These are phyloP conservation scores for Peromyscus leucopus DNA, from an alignment of 2,113 vertebrate species.

Conservation along the genomic window DNA sequence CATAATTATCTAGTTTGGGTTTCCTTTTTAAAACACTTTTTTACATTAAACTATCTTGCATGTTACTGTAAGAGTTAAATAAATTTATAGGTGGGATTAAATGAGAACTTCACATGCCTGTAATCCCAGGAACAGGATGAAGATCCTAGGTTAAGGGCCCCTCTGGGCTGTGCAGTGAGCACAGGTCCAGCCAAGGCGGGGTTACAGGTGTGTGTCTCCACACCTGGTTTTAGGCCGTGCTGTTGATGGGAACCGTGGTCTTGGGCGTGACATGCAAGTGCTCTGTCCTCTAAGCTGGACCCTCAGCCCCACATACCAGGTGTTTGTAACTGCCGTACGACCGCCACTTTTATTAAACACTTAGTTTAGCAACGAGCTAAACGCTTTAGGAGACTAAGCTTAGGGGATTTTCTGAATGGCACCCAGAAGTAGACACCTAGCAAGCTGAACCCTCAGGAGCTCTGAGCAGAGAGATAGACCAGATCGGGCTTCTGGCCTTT, in stretches of 20 bases:
- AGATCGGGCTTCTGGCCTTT: background rate
- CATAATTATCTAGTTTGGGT: conserved; percentile 45
- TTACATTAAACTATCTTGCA: background rate
- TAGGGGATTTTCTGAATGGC: conserved; percentile 56
- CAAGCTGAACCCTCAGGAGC: background rate
- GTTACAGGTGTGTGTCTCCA: background rate
- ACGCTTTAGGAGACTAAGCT: conserved; percentile 18
- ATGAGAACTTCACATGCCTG: background rate
- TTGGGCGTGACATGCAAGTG: background rate
- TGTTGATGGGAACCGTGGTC: background rate
- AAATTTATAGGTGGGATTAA: conserved; percentile 12
- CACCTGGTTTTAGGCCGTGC: background rate
- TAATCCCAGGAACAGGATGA: background rate
- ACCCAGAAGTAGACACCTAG: background rate
- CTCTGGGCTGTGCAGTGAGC: background rate
- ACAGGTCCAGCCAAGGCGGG: background rate
- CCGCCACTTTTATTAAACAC: conserved; percentile 6
- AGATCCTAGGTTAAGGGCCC: background rate
- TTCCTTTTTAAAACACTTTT: background rate
- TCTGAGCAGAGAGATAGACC: background rate
- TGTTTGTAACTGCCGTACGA: background rate
- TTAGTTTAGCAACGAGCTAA: conserved; percentile 56
- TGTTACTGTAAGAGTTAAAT: conserved; percentile 34
- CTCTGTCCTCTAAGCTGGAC: background rate
- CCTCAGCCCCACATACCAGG: background rate